phyloP scores from a whole-genome alignment of 2,797 vertebrate genomes.

The Rhincodon typus region DNA sequence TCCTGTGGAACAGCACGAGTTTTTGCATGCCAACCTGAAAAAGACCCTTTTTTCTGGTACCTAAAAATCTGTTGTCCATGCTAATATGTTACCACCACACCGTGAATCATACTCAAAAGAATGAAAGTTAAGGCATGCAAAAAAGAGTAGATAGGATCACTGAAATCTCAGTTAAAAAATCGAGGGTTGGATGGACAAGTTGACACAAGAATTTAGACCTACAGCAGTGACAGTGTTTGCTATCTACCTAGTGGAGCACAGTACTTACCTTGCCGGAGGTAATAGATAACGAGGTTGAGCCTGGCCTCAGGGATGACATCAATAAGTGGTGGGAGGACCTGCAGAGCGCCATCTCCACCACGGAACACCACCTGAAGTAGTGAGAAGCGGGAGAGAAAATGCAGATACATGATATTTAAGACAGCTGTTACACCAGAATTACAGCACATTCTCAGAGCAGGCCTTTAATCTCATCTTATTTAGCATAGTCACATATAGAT shows the following conservation, averaged over 20 bases:
- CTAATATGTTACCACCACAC: no score
- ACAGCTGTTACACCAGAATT: neutral
- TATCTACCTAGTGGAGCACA: slow-evolving; percentile 42
- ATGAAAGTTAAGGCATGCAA: neutral
- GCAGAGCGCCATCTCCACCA: slow-evolving; percentile 87
- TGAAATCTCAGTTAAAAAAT: slow-evolving; percentile 40
- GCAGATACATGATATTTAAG: neutral
- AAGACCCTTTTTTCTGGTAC: no score
- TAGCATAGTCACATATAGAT: neutral
- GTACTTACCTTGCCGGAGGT: slow-evolving; percentile 82
- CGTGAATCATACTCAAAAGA: neutral
- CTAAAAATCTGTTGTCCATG: no score
- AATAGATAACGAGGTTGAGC: slow-evolving; percentile 95
- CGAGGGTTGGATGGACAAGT: slow-evolving; percentile 41
- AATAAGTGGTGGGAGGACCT: slow-evolving; percentile 83
- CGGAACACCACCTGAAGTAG: slow-evolving; percentile 82
- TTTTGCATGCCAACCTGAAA: no score
- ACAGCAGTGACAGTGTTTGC: slow-evolving; percentile 41
- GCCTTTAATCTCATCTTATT: neutral
- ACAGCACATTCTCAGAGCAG: neutral
- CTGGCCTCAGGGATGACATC: slow-evolving; percentile 95
- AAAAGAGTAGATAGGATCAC: neutral
- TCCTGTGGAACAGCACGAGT: no score
- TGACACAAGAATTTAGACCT: slow-evolving; percentile 41
- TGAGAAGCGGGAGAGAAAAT: neutral